phyloP scores from a whole-genome alignment of 2,113 vertebrate species.

The Panurus biarmicus region DNA sequence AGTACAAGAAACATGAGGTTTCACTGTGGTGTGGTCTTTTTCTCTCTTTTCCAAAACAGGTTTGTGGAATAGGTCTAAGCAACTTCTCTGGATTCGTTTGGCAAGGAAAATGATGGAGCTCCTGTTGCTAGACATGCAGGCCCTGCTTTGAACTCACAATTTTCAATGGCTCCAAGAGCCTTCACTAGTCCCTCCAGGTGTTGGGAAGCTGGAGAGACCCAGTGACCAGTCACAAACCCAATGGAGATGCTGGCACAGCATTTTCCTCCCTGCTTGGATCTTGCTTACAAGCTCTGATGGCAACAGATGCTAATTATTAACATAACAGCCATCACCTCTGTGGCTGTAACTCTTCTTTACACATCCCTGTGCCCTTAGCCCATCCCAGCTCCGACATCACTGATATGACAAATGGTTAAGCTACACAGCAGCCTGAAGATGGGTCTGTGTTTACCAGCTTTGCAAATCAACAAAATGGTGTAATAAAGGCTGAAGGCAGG shows the following conservation, averaged over 20 bases:
- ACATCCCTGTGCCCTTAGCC: neutral
- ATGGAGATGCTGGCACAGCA: neutral
- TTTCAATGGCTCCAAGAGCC: neutral
- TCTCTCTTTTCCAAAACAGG: neutral
- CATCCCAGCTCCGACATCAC: neutral
- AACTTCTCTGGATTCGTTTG: neutral
- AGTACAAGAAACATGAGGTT: neutral
- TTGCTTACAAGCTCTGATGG: neutral
- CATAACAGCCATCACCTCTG: accelerated
- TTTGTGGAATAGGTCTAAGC: neutral
- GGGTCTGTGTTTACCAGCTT: neutral
- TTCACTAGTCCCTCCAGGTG: accelerated
- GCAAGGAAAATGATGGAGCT: neutral
- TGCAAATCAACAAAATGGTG: neutral
- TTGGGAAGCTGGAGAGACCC: neutral
- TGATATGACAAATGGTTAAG: neutral
- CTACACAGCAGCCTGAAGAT: neutral
- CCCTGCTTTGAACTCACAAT: neutral
- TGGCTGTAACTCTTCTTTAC: neutral
- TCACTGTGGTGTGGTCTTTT: neutral
- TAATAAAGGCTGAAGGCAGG: neutral
- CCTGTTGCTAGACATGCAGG: neutral
- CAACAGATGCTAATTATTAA: neutral
- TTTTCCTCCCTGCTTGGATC: neutral
- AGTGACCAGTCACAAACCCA: neutral